Conservation (phyloP, 1,140 invertebrate genomes). For the Drosophila pallidifrons region DNA sequence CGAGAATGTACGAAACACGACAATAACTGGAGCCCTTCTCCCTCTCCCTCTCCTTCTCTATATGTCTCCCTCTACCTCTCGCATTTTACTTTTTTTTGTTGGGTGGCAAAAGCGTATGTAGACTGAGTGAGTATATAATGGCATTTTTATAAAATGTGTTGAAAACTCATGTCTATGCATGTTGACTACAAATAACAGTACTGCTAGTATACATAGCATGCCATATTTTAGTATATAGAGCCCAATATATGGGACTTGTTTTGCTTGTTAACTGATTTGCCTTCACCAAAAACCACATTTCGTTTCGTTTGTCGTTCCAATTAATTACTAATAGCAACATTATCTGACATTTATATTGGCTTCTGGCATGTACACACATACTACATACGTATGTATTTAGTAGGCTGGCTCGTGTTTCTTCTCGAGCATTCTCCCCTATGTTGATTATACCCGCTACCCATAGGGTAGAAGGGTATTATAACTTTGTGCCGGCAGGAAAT, state of each 20-base stretch:
- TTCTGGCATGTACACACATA: constrained; percentile 1
- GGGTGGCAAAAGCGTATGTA: constrained; percentile 8
- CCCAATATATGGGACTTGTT: constrained; percentile 11
- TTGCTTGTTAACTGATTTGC: constrained; percentile 21
- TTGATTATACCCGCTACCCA: too few relatives aligned
- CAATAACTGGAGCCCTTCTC: constrained; percentile 36
- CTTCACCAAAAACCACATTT: constrained; percentile 3
- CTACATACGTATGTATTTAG: too few relatives aligned
- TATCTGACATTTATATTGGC: constrained; percentile 17
- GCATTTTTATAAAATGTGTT: constrained; percentile 25
- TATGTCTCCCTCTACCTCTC: neutral
- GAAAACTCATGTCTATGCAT: constrained; percentile 30
- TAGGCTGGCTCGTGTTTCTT: neutral
- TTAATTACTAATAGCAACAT: constrained; percentile 20
- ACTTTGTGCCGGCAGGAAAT: too few relatives aligned
- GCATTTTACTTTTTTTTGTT: neutral
- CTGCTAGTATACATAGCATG: neutral
- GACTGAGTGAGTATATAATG: constrained; percentile 1
- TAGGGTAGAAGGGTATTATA: too few relatives aligned
- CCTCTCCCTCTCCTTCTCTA: neutral
- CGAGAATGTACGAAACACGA: constrained; percentile 51
- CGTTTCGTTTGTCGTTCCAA: constrained; percentile 14
- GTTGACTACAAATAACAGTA: constrained; percentile 22
- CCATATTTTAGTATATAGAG: constrained; percentile 7
- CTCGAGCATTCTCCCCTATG: neutral